phyloP scores from a whole-genome alignment of 2,113 vertebrate species.

The Rhombomys opimus region DNA sequence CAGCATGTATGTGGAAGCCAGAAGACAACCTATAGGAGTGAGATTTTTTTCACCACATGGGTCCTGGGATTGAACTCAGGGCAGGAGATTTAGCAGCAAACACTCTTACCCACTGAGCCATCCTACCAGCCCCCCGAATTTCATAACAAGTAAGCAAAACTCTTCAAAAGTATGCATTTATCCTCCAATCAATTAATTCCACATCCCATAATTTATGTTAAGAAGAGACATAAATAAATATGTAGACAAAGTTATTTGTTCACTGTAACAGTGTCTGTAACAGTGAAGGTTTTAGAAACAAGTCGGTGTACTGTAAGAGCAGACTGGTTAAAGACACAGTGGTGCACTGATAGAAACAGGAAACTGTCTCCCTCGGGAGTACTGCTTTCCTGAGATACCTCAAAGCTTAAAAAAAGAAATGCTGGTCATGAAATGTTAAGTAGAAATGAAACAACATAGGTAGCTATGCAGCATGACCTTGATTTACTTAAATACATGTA shows the following conservation, averaged over 20 bases:
- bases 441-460: background rate
- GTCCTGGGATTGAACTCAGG: background rate
- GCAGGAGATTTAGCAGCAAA: background rate
- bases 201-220: conserved; percentile 25
- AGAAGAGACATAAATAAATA: background rate
- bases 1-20: background rate
- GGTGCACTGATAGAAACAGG: background rate
- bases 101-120: background rate
- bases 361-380: background rate
- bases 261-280: background rate
- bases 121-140: background rate
- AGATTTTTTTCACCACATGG: background rate
- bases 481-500: background rate
- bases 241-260: background rate
- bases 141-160: background rate
- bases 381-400: background rate
- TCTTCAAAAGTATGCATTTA: background rate
- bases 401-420: background rate
- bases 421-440: background rate
- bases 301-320: background rate
- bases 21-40: background rate
- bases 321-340: background rate
- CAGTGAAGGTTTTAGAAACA: background rate
- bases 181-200: background rate
- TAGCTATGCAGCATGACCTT: background rate